phyloP scores from a whole-genome alignment of 2,113 vertebrate genomes.

The Etheostoma spectabile region DNA sequence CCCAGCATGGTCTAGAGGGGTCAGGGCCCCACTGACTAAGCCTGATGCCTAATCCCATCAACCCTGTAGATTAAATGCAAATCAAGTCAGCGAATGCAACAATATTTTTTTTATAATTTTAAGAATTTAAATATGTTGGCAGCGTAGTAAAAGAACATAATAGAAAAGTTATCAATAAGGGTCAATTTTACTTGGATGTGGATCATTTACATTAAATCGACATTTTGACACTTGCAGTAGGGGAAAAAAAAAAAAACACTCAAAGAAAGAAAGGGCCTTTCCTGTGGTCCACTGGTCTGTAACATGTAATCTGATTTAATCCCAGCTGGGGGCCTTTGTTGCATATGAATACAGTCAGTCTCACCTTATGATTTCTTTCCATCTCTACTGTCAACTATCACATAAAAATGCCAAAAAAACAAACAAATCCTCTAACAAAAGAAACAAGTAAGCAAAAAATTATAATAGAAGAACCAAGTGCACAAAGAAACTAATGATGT shows the following conservation, averaged over 20 bases:
- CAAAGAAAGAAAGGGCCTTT: not conserved
- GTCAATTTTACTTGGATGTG: not conserved
- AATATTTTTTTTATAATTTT: not conserved
- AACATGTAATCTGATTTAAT: slow-evolving; percentile 1
- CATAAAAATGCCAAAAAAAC: not conserved
- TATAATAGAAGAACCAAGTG: not conserved
- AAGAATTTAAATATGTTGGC: not conserved
- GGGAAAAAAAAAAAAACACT: not conserved
- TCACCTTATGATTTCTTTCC: not conserved
- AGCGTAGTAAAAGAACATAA: not conserved
- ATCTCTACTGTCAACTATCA: not conserved
- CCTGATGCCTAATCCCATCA: no score
- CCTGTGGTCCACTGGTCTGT: not conserved
- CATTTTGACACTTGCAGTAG: not conserved
- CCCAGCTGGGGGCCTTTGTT: not conserved
- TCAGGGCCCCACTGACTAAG: no score
- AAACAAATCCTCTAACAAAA: not conserved
- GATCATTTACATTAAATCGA: not conserved
- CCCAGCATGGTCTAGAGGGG: not conserved
- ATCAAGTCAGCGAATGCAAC: not conserved
- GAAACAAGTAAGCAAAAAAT: not conserved
- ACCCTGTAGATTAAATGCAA: not conserved
- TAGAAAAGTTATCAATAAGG: not conserved
- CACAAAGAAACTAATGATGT: slow-evolving; percentile 18
- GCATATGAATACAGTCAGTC: not conserved